Evolutionary conservation across 2,888 invertebrate genomes (phyloP).

Genomic region (Parnassius glacialis): DNA sequence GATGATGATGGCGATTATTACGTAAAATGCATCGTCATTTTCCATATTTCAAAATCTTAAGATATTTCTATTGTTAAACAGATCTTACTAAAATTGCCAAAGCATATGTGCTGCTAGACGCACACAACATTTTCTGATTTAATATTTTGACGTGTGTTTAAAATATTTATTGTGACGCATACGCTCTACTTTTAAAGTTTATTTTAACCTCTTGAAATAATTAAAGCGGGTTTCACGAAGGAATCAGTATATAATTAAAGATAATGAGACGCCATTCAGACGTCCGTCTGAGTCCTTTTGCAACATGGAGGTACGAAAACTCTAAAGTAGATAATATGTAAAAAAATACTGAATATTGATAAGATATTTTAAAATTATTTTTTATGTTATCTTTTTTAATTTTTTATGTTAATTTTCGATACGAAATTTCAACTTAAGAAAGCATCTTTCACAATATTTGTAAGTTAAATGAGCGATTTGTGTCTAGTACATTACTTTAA

Average conservation of each 20-base stretch:
- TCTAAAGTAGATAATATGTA: slow-evolving; percentile 32
- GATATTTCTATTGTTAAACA: too few relatives aligned
- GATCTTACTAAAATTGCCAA: too few relatives aligned
- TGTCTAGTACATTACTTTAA: too few relatives aligned
- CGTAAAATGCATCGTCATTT: too few relatives aligned
- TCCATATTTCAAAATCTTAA: too few relatives aligned
- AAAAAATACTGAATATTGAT: background rate
- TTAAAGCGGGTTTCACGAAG: slow-evolving; percentile 57
- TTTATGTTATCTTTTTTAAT: background rate
- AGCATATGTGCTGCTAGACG: too few relatives aligned
- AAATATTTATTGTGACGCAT: background rate
- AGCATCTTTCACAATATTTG: too few relatives aligned
- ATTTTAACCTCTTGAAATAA: slow-evolving; percentile 40
- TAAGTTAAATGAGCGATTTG: too few relatives aligned
- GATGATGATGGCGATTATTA: too few relatives aligned
- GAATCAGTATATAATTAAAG: slow-evolving; percentile 78
- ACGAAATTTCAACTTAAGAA: too few relatives aligned
- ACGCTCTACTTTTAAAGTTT: slow-evolving; percentile 11
- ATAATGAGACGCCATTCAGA: slow-evolving; percentile 79
- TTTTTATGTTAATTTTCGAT: background rate
- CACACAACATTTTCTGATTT: too few relatives aligned
- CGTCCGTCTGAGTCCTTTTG: slow-evolving; percentile 72
- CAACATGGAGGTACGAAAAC: slow-evolving; percentile 30
- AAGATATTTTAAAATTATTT: background rate
- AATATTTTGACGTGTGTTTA: too few relatives aligned